Evolutionary conservation across 2,888 invertebrate genomes (phyloP).

Genomic region (Platycnemis pennipes): DNA sequence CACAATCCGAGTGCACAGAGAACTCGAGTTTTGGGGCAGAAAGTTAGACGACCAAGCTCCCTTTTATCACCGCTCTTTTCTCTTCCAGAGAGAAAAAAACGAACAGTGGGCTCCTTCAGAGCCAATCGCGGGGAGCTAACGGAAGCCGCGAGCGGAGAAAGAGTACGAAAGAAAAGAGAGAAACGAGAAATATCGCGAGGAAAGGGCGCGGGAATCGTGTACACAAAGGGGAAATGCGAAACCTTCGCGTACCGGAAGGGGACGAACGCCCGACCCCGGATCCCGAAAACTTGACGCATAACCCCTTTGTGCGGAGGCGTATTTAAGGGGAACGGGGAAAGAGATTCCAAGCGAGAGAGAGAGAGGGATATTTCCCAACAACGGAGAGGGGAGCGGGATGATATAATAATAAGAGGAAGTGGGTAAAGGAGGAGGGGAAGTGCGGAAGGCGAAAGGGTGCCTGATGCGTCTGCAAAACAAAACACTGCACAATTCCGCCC

Average conservation of each 20-base stretch:
- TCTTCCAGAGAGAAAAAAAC: not conserved
- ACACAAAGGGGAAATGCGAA: not conserved
- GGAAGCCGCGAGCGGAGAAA: conserved; percentile 1
- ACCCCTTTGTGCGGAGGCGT: not conserved
- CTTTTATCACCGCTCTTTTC: not conserved
- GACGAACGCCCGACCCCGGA: not conserved
- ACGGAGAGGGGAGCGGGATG: not conserved
- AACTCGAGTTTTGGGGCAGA: not conserved
- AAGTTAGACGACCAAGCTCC: not conserved
- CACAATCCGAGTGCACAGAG: not conserved
- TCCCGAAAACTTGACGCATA: conserved; percentile 13
- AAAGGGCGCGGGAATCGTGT: not conserved
- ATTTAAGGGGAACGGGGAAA: conserved; percentile 17
- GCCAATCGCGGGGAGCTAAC: conserved; percentile 17
- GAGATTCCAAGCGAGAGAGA: not conserved
- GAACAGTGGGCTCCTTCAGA: not conserved
- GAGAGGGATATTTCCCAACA: not conserved
- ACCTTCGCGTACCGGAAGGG: conserved; percentile 5
- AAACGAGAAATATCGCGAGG: not conserved
- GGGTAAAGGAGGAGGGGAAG: not conserved
- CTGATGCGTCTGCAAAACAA: not conserved
- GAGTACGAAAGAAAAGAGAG: not conserved
- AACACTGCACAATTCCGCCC: conserved; percentile 23
- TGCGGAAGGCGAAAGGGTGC: not conserved
- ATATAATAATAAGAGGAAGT: conserved; percentile 59